These are phyloP conservation scores for Neosilurus hyrtlii DNA, from an alignment of 2,797 vertebrate genomes.

Conservation along the genomic window DNA sequence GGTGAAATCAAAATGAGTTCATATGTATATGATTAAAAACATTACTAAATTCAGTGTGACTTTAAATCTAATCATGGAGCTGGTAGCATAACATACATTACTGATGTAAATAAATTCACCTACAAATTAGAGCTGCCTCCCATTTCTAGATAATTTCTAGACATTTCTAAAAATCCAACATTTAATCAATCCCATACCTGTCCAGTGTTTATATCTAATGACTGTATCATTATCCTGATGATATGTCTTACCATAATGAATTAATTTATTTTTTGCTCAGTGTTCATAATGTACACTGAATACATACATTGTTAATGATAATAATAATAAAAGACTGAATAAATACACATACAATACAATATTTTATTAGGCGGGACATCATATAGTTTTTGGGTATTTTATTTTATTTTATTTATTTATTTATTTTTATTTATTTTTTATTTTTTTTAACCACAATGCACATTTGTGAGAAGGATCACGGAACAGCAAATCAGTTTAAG, in stretches of 20 bases:
- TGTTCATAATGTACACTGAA: not conserved
- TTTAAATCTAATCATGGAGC: not conserved
- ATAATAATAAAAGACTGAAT: conserved; percentile 63
- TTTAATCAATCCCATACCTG: not conserved
- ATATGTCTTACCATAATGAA: not conserved
- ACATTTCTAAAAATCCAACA: not conserved
- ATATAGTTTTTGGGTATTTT: conserved; percentile 58
- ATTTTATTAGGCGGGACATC: conserved; percentile 82
- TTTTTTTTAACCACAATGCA: conserved; percentile 69
- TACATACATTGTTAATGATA: not conserved
- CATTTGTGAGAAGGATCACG: conserved; percentile 77
- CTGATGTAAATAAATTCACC: not conserved
- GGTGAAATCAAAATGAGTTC: not conserved
- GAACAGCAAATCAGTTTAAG: conserved; percentile 82
- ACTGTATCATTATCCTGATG: not conserved
- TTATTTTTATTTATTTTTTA: conserved; percentile 49
- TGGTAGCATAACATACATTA: not conserved
- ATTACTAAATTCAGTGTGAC: not conserved
- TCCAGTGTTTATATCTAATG: not conserved
- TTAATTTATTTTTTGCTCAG: not conserved
- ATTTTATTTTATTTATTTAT: too few species aligned
- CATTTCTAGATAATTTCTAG: not conserved
- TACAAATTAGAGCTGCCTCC: not conserved
- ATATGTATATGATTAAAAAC: not conserved
- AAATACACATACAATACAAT: conserved; percentile 79